Conservation (phyloP, 1,140 invertebrate genomes). For the Frieseomelitta varia region DNA sequence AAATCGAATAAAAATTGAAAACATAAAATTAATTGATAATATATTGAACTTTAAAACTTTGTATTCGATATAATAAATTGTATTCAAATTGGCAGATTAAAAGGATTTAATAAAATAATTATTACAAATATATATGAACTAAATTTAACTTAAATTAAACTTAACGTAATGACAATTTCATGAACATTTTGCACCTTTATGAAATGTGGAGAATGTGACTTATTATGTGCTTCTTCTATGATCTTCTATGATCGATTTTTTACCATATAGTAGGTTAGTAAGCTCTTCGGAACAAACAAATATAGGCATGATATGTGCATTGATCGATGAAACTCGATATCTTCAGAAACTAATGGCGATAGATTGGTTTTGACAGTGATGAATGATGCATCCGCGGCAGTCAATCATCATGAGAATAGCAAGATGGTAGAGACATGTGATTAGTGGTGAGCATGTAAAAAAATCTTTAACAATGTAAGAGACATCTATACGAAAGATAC, state of each 20-base stretch:
- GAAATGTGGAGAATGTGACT: neutral
- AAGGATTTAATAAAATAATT: too few relatives aligned
- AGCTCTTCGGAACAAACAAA: neutral
- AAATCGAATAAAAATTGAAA: too few relatives aligned
- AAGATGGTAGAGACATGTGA: neutral
- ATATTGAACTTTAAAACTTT: too few relatives aligned
- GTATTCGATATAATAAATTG: too few relatives aligned
- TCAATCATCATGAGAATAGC: neutral
- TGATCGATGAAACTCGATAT: neutral
- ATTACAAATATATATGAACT: too few relatives aligned
- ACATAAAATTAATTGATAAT: too few relatives aligned
- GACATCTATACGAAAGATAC: too few relatives aligned
- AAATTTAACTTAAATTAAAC: too few relatives aligned
- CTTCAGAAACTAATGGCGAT: neutral
- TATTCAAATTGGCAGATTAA: too few relatives aligned
- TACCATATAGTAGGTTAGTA: neutral
- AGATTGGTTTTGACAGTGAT: constrained; percentile 19
- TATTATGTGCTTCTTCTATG: neutral
- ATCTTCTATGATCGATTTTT: constrained; percentile 20
- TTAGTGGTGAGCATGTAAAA: neutral
- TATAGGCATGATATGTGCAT: neutral
- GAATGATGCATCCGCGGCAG: neutral
- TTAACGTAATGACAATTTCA: too few relatives aligned
- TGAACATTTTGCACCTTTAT: neutral
- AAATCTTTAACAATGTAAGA: neutral